A percentile compares a stretch with the other conserved stretches of the same genome.
Conservation (phyloP, 2,797 vertebrate genomes). For the Hyperoplus immaculatus region DNA sequence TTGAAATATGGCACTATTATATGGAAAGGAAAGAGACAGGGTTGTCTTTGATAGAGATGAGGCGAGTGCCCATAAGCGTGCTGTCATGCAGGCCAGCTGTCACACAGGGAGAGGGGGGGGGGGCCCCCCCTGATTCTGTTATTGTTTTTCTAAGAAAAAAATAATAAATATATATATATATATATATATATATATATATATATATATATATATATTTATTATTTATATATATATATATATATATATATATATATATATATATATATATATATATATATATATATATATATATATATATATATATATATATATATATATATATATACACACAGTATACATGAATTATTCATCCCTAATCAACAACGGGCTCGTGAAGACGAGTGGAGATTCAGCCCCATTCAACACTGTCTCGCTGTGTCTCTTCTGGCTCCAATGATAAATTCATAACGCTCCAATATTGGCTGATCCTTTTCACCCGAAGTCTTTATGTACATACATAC, state of each 20-base stretch:
- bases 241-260: no score
- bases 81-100: conserved; percentile 48
- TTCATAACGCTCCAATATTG: conserved; percentile 54
- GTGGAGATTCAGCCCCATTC: conserved; percentile 17
- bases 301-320: no score
- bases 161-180: conserved; percentile 1
- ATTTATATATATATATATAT: not conserved
- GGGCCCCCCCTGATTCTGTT: conserved; percentile 41
- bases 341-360: conserved; percentile 63
- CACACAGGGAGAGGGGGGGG: conserved; percentile 4
- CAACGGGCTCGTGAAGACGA: conserved; percentile 44
- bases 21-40: conserved; percentile 24
- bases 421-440: conserved; percentile 47
- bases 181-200: no score
- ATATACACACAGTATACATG: not conserved
- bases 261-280: not conserved
- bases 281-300: not conserved
- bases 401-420: conserved; percentile 24
- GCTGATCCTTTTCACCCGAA: conserved; percentile 51
- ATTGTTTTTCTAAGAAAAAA: conserved; percentile 60
- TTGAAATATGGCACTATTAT: conserved; percentile 37
- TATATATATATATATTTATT: no score
- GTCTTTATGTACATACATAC: no score
- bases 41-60: conserved; percentile 37
- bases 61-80: conserved; percentile 46